Percentiles rank a stretch among this genome's conserved stretches.
Evolutionary conservation across 2,888 invertebrate genomes (phyloP).

Genomic region (Drosophila sordidula): DNA sequence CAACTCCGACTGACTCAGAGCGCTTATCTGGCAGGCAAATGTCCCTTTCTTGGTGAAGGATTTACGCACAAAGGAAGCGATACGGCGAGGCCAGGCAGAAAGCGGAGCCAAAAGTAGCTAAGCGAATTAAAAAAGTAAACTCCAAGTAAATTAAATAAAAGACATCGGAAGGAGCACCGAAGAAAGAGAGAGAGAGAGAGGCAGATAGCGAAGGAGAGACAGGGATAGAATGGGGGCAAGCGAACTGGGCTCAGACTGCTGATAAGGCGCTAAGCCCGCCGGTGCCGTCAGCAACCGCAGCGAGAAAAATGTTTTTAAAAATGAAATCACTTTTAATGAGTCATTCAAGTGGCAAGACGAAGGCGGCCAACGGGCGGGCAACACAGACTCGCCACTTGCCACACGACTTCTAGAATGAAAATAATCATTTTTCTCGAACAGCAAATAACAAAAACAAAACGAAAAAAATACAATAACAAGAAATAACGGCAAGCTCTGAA

Average conservation of each 20-base stretch:
- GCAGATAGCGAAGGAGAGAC: slow-evolving; percentile 5
- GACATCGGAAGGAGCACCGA: slow-evolving; percentile 12
- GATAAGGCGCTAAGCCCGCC: slow-evolving; percentile 57
- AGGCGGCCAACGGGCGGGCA: slow-evolving; percentile 18
- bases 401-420: slow-evolving; percentile 49
- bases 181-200: slow-evolving; percentile 8
- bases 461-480: slow-evolving; percentile 10
- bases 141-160: slow-evolving; percentile 75
- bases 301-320: slow-evolving; percentile 72
- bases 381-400: slow-evolving; percentile 41
- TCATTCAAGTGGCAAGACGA: slow-evolving; percentile 78
- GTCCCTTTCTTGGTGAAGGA: slow-evolving; percentile 69
- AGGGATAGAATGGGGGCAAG: slow-evolving; percentile 9
- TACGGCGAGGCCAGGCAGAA: slow-evolving; percentile 34
- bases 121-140: slow-evolving; percentile 80
- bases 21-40: slow-evolving; percentile 73
- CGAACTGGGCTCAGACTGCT: slow-evolving; percentile 38
- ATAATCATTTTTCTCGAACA: slow-evolving; percentile 72
- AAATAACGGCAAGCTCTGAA: neutral
- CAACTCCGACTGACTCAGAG: slow-evolving; percentile 59
- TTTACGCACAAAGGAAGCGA: slow-evolving; percentile 72
- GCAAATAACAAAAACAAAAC: slow-evolving; percentile 52
- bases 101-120: slow-evolving; percentile 72
- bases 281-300: slow-evolving; percentile 68
- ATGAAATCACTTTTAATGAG: slow-evolving; percentile 82